Percentiles rank a stretch among this genome's conserved stretches.
Evolutionary conservation across 1,140 invertebrate genomes (phyloP).

Genomic region (Drosophila santomea): DNA sequence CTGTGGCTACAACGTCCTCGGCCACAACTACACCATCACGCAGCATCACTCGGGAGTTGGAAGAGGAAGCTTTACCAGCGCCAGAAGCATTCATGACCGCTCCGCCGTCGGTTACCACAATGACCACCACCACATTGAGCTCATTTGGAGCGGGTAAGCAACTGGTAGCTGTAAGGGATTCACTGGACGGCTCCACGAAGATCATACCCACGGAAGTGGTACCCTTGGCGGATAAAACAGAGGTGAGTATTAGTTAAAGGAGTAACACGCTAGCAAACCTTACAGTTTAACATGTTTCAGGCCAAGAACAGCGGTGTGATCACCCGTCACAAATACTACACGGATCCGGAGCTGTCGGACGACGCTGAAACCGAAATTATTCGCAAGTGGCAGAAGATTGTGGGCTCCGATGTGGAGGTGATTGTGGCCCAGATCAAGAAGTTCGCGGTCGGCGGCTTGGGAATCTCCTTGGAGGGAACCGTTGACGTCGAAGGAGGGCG

Average conservation of each 20-base stretch:
- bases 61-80: slow-evolving; percentile 55
- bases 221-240: slow-evolving; percentile 58
- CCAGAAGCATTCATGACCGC: slow-evolving; percentile 69
- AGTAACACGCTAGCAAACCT: too few species aligned
- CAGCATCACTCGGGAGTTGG: slow-evolving; percentile 35
- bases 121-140: slow-evolving; percentile 65
- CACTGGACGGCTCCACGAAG: slow-evolving; percentile 66
- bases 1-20: slow-evolving; percentile 52
- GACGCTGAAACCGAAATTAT: slow-evolving; percentile 92
- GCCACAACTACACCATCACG: slow-evolving; percentile 36
- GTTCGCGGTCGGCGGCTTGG: slow-evolving; percentile 95
- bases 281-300: background rate
- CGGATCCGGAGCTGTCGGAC: slow-evolving; percentile 86
- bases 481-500: slow-evolving; percentile 96
- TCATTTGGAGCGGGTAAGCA: slow-evolving; percentile 78
- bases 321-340: slow-evolving; percentile 80
- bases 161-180: slow-evolving; percentile 68
- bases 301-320: slow-evolving; percentile 72
- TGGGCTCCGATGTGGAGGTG: slow-evolving; percentile 92
- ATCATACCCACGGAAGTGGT: slow-evolving; percentile 73
- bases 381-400: slow-evolving; percentile 93
- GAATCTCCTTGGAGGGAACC: slow-evolving; percentile 98
- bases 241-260: slow-evolving; percentile 33
- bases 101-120: slow-evolving; percentile 43
- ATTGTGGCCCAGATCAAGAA: slow-evolving; percentile 95